These are phyloP conservation scores for Pangasius macronema DNA, from an alignment of 2,797 vertebrate species.

Conservation along the genomic window DNA sequence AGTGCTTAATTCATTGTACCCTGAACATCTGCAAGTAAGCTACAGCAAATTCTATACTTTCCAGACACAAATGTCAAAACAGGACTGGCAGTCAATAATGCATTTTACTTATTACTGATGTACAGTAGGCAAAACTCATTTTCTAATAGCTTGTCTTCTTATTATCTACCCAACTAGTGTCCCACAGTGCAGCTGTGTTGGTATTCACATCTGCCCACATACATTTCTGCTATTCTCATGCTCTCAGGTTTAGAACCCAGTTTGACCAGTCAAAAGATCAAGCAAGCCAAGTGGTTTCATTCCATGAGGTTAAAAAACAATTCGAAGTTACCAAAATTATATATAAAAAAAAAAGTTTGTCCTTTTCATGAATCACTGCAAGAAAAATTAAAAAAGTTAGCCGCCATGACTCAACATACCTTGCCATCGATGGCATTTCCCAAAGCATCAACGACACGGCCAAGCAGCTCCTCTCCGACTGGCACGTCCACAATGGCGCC, in stretches of 20 bases:
- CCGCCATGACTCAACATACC: constrained; percentile 66
- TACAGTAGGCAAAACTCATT: neutral
- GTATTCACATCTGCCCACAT: neutral
- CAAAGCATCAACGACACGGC: constrained; percentile 92
- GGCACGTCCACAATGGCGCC: constrained; percentile 97
- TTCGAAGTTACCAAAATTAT: neutral
- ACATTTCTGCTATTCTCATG: neutral
- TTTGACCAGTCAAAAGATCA: neutral
- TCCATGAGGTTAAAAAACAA: neutral
- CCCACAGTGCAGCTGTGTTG: neutral
- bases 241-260: neutral
- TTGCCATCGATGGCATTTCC: constrained; percentile 96
- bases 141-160: neutral
- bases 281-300: neutral
- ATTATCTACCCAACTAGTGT: no score
- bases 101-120: neutral
- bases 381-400: neutral
- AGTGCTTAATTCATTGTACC: neutral
- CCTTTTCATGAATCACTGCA: neutral
- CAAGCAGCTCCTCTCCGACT: constrained; percentile 88
- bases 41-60: neutral
- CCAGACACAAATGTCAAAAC: no score
- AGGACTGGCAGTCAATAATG: neutral
- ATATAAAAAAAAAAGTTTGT: no score
- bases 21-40: neutral